These are phyloP conservation scores for Amblyopsis rosae DNA, from an alignment of 2,113 vertebrate genomes.

Conservation along the genomic window DNA sequence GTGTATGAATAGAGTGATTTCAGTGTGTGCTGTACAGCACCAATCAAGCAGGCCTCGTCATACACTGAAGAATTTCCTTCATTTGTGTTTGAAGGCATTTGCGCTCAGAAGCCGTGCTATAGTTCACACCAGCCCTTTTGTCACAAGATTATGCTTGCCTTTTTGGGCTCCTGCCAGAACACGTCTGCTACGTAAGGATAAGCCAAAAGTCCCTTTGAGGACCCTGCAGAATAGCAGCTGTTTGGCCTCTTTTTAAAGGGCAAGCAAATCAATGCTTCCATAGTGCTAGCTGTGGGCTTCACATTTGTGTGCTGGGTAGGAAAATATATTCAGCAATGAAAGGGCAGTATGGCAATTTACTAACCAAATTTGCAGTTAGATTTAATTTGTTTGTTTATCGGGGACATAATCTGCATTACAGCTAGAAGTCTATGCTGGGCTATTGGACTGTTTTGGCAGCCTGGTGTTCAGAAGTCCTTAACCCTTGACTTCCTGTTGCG, in stretches of 20 bases:
- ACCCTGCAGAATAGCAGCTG: constrained; percentile 18
- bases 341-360: too few species aligned
- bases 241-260: constrained; percentile 25
- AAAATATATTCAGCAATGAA: too few species aligned
- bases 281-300: too few species aligned
- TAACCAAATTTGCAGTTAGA: too few species aligned
- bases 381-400: constrained; percentile 13
- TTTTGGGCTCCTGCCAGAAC: constrained; percentile 37
- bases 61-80: constrained; percentile 66
- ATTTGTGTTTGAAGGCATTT: constrained; percentile 57
- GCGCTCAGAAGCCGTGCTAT: constrained; percentile 32
- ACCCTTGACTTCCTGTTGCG: constrained; percentile 69
- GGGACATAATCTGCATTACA: constrained; percentile 32
- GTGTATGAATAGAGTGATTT: constrained; percentile 45
- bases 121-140: constrained; percentile 66
- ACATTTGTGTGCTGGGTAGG: too few species aligned
- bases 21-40: constrained; percentile 23
- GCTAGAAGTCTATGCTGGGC: constrained; percentile 26
- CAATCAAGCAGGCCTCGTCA: constrained; percentile 51
- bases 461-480: constrained; percentile 58
- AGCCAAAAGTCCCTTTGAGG: constrained; percentile 12
- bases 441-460: constrained; percentile 56
- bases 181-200: constrained; percentile 28
- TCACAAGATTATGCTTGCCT: constrained; percentile 41
- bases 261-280: neutral